Conservation (phyloP, 2,113 vertebrate species). For the Lampris megalopsis region DNA sequence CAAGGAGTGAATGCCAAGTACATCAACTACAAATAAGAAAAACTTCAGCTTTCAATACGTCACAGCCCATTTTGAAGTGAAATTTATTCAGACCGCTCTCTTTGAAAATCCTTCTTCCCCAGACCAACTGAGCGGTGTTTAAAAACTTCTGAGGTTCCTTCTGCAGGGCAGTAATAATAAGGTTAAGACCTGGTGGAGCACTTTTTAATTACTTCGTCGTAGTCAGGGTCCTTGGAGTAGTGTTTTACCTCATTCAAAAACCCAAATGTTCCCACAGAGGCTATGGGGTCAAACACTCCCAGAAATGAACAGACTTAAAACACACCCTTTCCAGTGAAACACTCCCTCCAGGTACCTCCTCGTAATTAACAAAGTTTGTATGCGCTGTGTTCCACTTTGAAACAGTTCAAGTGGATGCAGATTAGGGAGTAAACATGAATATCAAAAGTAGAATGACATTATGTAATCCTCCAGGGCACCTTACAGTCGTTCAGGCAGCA, state of each 20-base stretch:
- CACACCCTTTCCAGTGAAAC: conserved; percentile 21
- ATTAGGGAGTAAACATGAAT: conserved; percentile 6
- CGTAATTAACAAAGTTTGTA: conserved; percentile 50
- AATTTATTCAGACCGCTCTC: conserved; percentile 36
- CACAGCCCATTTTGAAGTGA: conserved; percentile 21
- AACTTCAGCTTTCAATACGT: conserved; percentile 56
- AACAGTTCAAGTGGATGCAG: conserved; percentile 22
- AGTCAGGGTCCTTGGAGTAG: conserved; percentile 48
- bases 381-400: conserved; percentile 21
- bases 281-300: conserved; percentile 64
- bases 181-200: conserved; percentile 51
- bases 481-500: conserved; percentile 18
- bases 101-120: conserved; percentile 22
- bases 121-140: conserved; percentile 31
- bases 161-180: conserved; percentile 60
- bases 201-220: conserved; percentile 72
- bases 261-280: conserved; percentile 25
- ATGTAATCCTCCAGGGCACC: conserved; percentile 21
- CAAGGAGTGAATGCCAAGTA: conserved; percentile 9
- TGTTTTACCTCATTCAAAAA: conserved; percentile 42
- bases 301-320: conserved; percentile 54
- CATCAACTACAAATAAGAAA: conserved; percentile 36
- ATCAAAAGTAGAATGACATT: conserved; percentile 28
- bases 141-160: conserved; percentile 58
- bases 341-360: conserved; percentile 50